Base-by-base conservation (phyloP, 2,888 invertebrate species). In the Pyrrhia umbra region DNA sequence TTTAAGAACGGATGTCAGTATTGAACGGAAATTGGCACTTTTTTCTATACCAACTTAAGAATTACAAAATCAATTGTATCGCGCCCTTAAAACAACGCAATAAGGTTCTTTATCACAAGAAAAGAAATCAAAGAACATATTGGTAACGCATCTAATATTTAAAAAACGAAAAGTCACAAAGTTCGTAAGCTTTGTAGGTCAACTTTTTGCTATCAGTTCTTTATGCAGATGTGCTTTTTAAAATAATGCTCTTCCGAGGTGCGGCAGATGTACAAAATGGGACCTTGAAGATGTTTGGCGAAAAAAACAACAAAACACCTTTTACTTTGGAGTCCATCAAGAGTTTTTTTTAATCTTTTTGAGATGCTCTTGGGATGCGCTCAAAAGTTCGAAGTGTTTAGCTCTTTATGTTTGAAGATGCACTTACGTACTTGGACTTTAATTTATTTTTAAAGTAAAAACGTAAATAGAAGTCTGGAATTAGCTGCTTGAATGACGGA, bases 11-110 rank as follows among this genome's bases (percentile, higher is more conserved):
- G 94, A 94, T 93, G 91, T 87, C 81, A 75, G 83, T 89, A 89
- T 86, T 79, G 84, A 91, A 87, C 94, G 94, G 94, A 95, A 91
- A 95, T 94, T 94, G 94, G 93, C 93, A 90, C 88, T 89, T 94
- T 93, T 93, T 94, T 93, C 83, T 80, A 77, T 52, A 73, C 77
- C 75, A 82, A 81, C 64, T 47, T 50, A 60, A 47, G 34, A 63
- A 39, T 56, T 47, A 55, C 39, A 39, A 55, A 51, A 57, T 60
- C 20, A 45, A 60, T 47, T 39, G n/a, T 10, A 8, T 39, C 13
- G 20, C 37, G 21, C 15, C 46, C 64, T 80, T 86, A 83, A 64
- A 8, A 27, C 55, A 10, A 57, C 1, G 8, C 0, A 1, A 57
- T 82, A 88, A 75, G 70, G 81, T 67, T 54, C 37, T 81, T 72